Evolutionary conservation across 2,113 vertebrate species (phyloP).

Genomic region (Hemicordylus capensis): DNA sequence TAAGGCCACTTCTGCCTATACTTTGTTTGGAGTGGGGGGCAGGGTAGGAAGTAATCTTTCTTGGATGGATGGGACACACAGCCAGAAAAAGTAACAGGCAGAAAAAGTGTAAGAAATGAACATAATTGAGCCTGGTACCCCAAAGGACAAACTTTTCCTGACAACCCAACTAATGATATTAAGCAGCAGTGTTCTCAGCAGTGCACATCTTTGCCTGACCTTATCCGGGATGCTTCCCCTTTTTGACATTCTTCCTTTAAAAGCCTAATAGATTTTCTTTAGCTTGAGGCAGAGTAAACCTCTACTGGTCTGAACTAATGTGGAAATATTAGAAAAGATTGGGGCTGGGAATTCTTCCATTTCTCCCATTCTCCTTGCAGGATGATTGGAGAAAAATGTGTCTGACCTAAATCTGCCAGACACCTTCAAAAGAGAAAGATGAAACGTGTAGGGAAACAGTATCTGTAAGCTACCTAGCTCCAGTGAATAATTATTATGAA

Average conservation of each 20-base stretch:
- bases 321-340: slow-evolving; percentile 71
- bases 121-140: slow-evolving; percentile 36
- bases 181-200: slow-evolving; percentile 46
- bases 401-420: slow-evolving; percentile 77
- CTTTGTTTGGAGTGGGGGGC: no score
- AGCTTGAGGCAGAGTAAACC: slow-evolving; percentile 69
- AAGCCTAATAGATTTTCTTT: slow-evolving; percentile 73
- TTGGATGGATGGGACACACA: neutral
- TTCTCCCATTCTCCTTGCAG: slow-evolving; percentile 60
- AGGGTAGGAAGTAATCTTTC: neutral
- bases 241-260: slow-evolving; percentile 64
- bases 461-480: slow-evolving; percentile 53
- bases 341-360: slow-evolving; percentile 69
- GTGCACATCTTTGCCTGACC: slow-evolving; percentile 63
- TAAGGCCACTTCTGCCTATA: neutral
- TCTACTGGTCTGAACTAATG: slow-evolving; percentile 75
- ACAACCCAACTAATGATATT: slow-evolving; percentile 51
- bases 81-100: neutral
- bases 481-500: slow-evolving; percentile 69
- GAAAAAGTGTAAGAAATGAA: slow-evolving; percentile 28
- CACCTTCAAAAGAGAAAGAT: slow-evolving; percentile 64
- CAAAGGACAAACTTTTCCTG: slow-evolving; percentile 42
- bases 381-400: slow-evolving; percentile 59
- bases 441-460: slow-evolving; percentile 48
- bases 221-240: slow-evolving; percentile 47